A percentile compares a stretch with the other conserved stretches of the same genome.
phyloP scores from a whole-genome alignment of 2,797 vertebrate species.

The Poeciliopsis gracilis region DNA sequence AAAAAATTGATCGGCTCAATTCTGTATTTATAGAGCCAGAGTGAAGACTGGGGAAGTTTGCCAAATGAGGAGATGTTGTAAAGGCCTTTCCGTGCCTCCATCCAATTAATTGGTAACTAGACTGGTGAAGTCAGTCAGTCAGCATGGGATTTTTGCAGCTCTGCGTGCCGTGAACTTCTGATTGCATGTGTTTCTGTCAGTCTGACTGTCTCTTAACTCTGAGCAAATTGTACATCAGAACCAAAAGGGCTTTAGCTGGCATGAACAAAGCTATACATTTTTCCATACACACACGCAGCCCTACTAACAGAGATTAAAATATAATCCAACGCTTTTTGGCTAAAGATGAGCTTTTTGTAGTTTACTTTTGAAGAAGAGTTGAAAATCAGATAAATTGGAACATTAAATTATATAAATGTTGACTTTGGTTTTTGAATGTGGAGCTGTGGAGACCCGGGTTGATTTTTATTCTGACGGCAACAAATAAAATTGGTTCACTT shows the following conservation, averaged over 20 bases:
- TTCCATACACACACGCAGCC: conserved; percentile 32
- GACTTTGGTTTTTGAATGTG: neutral
- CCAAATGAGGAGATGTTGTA: conserved; percentile 95
- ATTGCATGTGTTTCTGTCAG: conserved; percentile 56
- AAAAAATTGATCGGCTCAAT: conserved; percentile 78
- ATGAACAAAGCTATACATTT: conserved; percentile 30
- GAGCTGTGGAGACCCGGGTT: conserved; percentile 23
- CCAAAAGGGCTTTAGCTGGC: conserved; percentile 13
- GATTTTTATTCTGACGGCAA: conserved; percentile 37
- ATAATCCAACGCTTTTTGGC: conserved; percentile 8
- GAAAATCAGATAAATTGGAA: neutral
- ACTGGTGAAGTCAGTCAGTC: conserved; percentile 84
- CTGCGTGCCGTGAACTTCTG: conserved; percentile 72
- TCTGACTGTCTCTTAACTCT: conserved; percentile 71
- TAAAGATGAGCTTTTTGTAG: neutral
- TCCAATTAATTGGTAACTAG: conserved; percentile 88
- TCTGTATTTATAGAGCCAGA: conserved; percentile 94
- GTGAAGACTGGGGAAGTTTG: conserved; percentile 97
- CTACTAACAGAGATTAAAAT: conserved; percentile 33
- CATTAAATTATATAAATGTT: neutral
- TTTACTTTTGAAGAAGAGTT: neutral
- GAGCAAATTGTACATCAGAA: conserved; percentile 44
- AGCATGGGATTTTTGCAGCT: conserved; percentile 85
- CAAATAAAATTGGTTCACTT: conserved; percentile 26
- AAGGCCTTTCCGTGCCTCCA: conserved; percentile 79